phyloP scores from a whole-genome alignment of 2,888 invertebrate species.

The Orgyia antiqua region DNA sequence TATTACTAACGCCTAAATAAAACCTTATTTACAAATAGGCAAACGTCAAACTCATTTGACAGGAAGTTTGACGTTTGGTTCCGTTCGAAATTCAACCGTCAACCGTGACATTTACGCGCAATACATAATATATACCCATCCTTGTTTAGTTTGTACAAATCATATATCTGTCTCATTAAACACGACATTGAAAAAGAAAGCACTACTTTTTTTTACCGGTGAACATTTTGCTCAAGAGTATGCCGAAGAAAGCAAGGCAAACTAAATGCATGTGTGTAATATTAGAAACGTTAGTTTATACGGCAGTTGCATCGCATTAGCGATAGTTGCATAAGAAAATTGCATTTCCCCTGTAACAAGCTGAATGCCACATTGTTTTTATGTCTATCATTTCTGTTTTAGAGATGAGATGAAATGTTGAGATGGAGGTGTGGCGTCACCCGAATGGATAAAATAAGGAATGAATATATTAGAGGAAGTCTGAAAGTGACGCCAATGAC shows the following conservation, averaged over 20 bases:
- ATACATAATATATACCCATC: conserved; percentile 45
- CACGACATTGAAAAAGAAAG: conserved; percentile 76
- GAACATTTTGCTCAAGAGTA: conserved; percentile 64
- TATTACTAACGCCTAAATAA: conserved; percentile 33
- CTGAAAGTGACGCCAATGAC: too few relatives aligned
- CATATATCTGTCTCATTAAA: conserved; percentile 37
- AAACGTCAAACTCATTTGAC: conserved; percentile 52
- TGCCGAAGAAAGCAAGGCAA: conserved; percentile 76
- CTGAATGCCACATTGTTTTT: too few relatives aligned
- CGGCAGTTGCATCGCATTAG: conserved; percentile 61
- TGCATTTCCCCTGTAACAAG: conserved; percentile 53
- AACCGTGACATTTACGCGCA: conserved; percentile 46
- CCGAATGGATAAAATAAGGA: too few relatives aligned
- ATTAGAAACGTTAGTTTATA: conserved; percentile 67
- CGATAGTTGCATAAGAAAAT: conserved; percentile 72
- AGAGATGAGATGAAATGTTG: too few relatives aligned
- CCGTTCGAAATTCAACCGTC: conserved; percentile 45
- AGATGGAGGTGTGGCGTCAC: too few relatives aligned
- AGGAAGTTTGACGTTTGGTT: conserved; percentile 46
- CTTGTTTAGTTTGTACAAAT: conserved; percentile 37
- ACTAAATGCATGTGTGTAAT: conserved; percentile 71
- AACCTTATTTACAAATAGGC: conserved; percentile 40
- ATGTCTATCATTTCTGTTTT: too few relatives aligned
- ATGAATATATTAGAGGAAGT: too few relatives aligned
- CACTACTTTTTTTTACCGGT: conserved; percentile 58